phyloP scores from a whole-genome alignment of 2,888 invertebrate genomes.

The Erpobdella octoculata region DNA sequence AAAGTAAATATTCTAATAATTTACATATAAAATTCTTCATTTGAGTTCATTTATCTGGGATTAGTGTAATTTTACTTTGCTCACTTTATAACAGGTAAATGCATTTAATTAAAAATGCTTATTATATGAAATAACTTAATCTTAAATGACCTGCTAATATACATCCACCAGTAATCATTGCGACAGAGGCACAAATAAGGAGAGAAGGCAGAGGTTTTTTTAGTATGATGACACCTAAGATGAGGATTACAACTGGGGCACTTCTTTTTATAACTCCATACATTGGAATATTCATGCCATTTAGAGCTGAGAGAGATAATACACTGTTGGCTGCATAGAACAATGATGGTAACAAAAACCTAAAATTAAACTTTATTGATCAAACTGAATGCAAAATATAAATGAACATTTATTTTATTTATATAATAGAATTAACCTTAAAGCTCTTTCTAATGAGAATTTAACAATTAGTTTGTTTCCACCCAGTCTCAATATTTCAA shows the following conservation, averaged over 20 bases:
- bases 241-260: slow-evolving; percentile 52
- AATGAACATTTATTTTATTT: no score
- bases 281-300: slow-evolving; percentile 57
- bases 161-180: slow-evolving; percentile 51
- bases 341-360: slow-evolving; percentile 53
- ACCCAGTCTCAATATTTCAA: slow-evolving; percentile 48
- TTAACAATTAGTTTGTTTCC: slow-evolving; percentile 45
- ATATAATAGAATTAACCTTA: no score
- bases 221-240: slow-evolving; percentile 49
- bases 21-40: not conserved
- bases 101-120: not conserved
- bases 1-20: not conserved
- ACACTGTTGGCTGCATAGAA: slow-evolving; percentile 54
- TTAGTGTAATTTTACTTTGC: not conserved
- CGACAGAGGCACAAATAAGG: slow-evolving; percentile 45
- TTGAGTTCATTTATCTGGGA: not conserved
- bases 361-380: no score
- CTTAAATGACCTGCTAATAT: slow-evolving; percentile 51
- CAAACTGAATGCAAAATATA: no score
- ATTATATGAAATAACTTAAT: not conserved
- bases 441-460: slow-evolving; percentile 51
- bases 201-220: slow-evolving; percentile 47
- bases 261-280: slow-evolving; percentile 56
- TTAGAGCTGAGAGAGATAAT: slow-evolving; percentile 54
- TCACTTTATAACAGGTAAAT: not conserved